phyloP scores from a whole-genome alignment of 2,888 invertebrate species.

The Keiferia lycopersicella region DNA sequence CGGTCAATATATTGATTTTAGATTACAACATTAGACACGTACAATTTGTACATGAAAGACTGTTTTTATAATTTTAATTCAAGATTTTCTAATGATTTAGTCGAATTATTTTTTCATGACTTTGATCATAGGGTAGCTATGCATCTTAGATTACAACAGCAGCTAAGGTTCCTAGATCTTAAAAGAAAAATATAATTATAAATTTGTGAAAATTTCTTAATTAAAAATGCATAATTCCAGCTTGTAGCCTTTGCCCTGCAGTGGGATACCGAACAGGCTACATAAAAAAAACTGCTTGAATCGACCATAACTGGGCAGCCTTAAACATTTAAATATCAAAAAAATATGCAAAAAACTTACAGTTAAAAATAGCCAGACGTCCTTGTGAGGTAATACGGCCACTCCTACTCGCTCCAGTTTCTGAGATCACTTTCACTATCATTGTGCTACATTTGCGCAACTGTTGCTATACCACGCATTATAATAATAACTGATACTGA shows the following conservation, averaged over 20 bases:
- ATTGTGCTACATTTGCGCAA: conserved; percentile 70
- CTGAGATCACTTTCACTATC: conserved; percentile 72
- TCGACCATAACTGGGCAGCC: background rate
- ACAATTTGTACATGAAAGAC: background rate
- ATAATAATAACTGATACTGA: conserved; percentile 39
- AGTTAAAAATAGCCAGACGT: conserved; percentile 55
- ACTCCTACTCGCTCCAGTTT: conserved; percentile 72
- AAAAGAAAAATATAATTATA: too few species aligned
- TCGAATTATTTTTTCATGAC: too few species aligned
- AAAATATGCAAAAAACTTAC: conserved; percentile 1
- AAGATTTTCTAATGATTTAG: too few species aligned
- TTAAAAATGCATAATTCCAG: too few species aligned
- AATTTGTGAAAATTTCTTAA: too few species aligned
- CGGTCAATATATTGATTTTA: conserved; percentile 2
- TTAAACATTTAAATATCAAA: background rate
- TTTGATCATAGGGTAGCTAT: too few species aligned
- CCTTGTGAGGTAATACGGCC: conserved; percentile 69
- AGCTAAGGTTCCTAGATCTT: too few species aligned
- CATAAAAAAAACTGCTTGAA: too few species aligned
- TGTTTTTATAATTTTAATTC: too few species aligned
- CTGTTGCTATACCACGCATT: conserved; percentile 40
- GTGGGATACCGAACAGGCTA: too few species aligned
- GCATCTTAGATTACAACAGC: too few species aligned
- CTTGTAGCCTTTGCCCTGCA: too few species aligned
- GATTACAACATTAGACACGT: background rate